Conservation (phyloP, 2,888 invertebrate species). For the Gibbula magus region DNA sequence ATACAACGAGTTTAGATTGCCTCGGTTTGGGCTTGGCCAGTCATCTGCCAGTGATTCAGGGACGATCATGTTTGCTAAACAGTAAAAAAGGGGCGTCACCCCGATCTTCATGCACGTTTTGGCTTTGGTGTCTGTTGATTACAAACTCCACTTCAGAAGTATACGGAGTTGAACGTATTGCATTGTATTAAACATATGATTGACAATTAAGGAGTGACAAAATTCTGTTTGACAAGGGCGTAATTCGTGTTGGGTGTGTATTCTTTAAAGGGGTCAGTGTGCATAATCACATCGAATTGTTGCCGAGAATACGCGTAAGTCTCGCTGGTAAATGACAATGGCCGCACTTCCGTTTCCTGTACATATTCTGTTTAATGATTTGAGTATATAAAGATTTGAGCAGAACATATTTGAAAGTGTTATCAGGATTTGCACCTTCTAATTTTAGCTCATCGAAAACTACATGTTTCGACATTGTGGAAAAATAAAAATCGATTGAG, state of each 20-base stretch:
- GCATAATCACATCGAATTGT: conserved; percentile 19
- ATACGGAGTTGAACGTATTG: not conserved
- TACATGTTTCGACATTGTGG: conserved; percentile 25
- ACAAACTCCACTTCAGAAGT: not conserved
- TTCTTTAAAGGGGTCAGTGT: conserved; percentile 21
- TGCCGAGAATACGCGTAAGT: conserved; percentile 2
- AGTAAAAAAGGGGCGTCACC: conserved; percentile 8
- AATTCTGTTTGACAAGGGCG: not conserved
- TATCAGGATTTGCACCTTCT: conserved; percentile 22
- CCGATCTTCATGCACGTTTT: not conserved
- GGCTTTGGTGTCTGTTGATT: not conserved
- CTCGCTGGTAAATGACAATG: conserved; percentile 17
- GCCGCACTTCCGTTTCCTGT: conserved; percentile 25
- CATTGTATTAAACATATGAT: not conserved
- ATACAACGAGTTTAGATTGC: conserved; percentile 25
- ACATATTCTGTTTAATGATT: conserved; percentile 23
- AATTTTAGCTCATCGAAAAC: conserved; percentile 25
- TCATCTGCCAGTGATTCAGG: conserved; percentile 18
- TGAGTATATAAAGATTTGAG: conserved; percentile 22
- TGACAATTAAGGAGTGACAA: not conserved
- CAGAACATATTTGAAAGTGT: conserved; percentile 22
- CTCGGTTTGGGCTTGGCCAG: conserved; percentile 21
- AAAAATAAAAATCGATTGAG: conserved; percentile 21
- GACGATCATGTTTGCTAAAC: conserved; percentile 4
- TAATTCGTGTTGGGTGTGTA: conserved; percentile 14